Evolutionary conservation across 2,888 invertebrate species (phyloP), one percentile per base, ranked within the genome.

Genomic region (Rhodophaea formosa): DNA sequence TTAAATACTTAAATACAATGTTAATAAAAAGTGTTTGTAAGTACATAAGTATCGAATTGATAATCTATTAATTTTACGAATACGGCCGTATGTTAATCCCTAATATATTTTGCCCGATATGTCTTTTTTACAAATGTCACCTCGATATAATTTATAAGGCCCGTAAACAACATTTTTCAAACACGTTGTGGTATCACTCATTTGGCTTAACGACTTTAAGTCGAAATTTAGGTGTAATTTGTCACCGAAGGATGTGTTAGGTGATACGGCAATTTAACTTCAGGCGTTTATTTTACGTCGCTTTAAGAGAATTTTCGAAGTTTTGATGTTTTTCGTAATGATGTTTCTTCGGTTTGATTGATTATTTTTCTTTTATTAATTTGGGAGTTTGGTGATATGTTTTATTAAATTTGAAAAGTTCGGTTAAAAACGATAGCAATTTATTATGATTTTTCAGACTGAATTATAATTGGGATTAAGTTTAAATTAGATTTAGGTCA

Each of bases 191-290:
- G 44, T 44, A 17, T 17, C 44, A 16, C 44, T 44, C 44, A 44
- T 16, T 44, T 14, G 15, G 16, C 51, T 35, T 51, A 51, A 49
- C 32, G 49, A 49, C 35, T 51, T 14, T 17, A 44, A 44, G 32
- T 16, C 35, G 5, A 51, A 51, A 10, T 35, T 35, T 16, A 16
- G 16, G 15, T n/a, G 49, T 51, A 51, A 53, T 53, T 42, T 53
- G 52, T 42, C 52, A 52, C n/a, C 12, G 23, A 42, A 12, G 14
- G 49, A 51, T 32, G 15, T 32, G 42, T 53, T 39, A 39, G 52
- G 42, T 39, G 52, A 53, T 53, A 10, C 23, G 52, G 52, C 42
- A 53, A 53, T 51, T n/a, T 51, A 51, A 51, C 51, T 51, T 51
- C 8, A 3, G 7, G 16, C 16, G 16, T 44, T 44, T 44, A 44